Evolutionary conservation across 2,797 vertebrate genomes (phyloP), one percentile per base, ranked within the genome.

Genomic region (Crocidura indochinensis): DNA sequence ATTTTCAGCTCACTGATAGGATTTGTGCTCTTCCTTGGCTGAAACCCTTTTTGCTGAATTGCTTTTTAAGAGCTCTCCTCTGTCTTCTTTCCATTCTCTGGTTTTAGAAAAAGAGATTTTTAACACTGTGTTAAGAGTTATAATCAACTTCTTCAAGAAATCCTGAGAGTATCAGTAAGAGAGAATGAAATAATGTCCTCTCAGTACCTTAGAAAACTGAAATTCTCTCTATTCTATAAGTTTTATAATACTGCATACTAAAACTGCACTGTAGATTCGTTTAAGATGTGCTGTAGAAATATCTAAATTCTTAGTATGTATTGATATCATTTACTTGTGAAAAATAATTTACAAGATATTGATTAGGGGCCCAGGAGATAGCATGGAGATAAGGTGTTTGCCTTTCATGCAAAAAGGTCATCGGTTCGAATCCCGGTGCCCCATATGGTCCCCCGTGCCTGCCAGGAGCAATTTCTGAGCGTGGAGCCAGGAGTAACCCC

Each of bases 341-440:
- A 65, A 78, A n/a, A 90, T 79, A 26, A 29, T 31, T 74, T 82
- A 44, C 1, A 64, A 89, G 27, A 73, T 69, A 79, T 60, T 62
- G 60, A 72, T 69, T 22, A 60, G n/a, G n/a, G n/a, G n/a, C n/a
- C n/a, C n/a, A n/a, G n/a, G n/a, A n/a, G n/a, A n/a, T n/a, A n/a
- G n/a, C n/a, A n/a, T n/a, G n/a, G n/a, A n/a, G n/a, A n/a, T n/a
- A n/a, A n/a, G n/a, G n/a, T n/a, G n/a, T n/a, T n/a, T n/a, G n/a
- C n/a, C n/a, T n/a, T n/a, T n/a, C n/a, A n/a, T n/a, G n/a, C n/a
- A n/a, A n/a, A n/a, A n/a, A n/a, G n/a, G n/a, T n/a, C n/a, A n/a
- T n/a, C n/a, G n/a, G n/a, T n/a, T n/a, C n/a, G n/a, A n/a, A n/a
- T n/a, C n/a, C n/a, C n/a, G n/a, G n/a, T n/a, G n/a, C n/a, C n/a